phyloP scores from a whole-genome alignment of 2,888 invertebrate species.

The Cephus runcator region DNA sequence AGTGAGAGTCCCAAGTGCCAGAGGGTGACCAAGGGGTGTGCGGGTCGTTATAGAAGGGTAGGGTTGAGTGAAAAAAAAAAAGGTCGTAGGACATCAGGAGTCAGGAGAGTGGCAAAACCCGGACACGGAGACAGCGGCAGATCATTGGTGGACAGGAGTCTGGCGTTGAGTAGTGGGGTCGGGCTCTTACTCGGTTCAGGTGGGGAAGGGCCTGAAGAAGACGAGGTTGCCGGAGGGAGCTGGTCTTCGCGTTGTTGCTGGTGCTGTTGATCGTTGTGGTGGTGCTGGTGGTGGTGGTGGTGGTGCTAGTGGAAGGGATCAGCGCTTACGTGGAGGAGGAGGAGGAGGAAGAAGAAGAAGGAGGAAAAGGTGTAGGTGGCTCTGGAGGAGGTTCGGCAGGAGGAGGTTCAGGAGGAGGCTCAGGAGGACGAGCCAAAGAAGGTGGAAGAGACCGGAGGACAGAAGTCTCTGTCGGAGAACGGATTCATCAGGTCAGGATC shows the following conservation, averaged over 20 bases:
- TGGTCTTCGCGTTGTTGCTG: conserved; percentile 24
- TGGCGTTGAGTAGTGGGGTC: conserved; percentile 49
- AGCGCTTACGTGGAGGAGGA: conserved; percentile 5
- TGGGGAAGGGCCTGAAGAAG: conserved; percentile 50
- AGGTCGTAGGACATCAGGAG: conserved; percentile 29
- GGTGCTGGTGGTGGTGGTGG: conserved; percentile 39
- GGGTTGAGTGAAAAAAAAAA: conserved; percentile 21
- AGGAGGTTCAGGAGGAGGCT: conserved; percentile 24
- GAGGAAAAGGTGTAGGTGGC: conserved; percentile 25
- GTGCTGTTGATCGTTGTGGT: conserved; percentile 32
- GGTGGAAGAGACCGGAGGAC: conserved; percentile 43
- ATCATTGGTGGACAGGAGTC: conserved; percentile 61
- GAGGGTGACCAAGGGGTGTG: too few relatives aligned
- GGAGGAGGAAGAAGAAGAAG: conserved; percentile 6
- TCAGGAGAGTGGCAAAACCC: conserved; percentile 22
- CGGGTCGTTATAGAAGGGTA: neutral
- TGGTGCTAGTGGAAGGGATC: conserved; percentile 18
- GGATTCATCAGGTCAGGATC: conserved; percentile 52
- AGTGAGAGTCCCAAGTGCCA: too few relatives aligned
- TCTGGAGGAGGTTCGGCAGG: conserved; percentile 27
- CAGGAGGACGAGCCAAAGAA: conserved; percentile 17
- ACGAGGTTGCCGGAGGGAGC: conserved; percentile 24
- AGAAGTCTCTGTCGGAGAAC: conserved; percentile 53
- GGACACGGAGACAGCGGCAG: conserved; percentile 50
- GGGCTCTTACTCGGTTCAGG: conserved; percentile 23